Evolutionary conservation across 2,888 invertebrate species (phyloP).

Genomic region (Andricus quercusramuli): DNA sequence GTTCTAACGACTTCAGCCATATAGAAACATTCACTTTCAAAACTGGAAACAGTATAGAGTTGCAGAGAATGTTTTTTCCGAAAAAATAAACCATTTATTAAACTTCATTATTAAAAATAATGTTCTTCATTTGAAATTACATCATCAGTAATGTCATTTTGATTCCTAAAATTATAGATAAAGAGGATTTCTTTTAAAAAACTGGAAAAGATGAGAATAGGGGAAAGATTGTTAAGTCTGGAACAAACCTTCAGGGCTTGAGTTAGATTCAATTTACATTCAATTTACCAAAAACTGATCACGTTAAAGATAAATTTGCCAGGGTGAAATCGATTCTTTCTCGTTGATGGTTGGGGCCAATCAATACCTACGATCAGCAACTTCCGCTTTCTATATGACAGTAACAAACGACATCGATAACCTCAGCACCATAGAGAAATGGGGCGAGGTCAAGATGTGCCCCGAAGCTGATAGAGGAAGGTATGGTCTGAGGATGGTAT

Average conservation of each 20-base stretch:
- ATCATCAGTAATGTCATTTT: no score
- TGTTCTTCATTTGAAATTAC: no score
- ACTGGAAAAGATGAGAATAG: no score
- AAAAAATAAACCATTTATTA: no score
- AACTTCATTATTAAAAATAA: no score
- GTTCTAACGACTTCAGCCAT: no score
- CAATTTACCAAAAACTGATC: not conserved
- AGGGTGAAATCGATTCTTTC: conserved; percentile 1
- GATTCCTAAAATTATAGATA: no score
- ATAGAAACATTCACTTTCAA: no score
- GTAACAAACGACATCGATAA: not conserved
- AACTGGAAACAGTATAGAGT: no score
- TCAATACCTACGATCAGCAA: conserved; percentile 4
- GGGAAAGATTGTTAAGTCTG: no score
- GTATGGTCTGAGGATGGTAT: not conserved
- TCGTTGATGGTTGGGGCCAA: not conserved
- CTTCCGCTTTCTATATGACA: conserved; percentile 11
- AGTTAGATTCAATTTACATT: conserved; percentile 50
- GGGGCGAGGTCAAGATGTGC: conserved; percentile 22
- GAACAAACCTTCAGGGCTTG: conserved; percentile 48
- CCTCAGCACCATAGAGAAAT: not conserved
- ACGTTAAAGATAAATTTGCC: not conserved
- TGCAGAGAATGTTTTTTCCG: no score
- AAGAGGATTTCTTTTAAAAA: no score
- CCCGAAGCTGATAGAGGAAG: conserved; percentile 4